Evolutionary conservation across 2,888 invertebrate species (phyloP), one percentile per base, ranked within the genome.

Genomic region (Slavum lentiscoides): DNA sequence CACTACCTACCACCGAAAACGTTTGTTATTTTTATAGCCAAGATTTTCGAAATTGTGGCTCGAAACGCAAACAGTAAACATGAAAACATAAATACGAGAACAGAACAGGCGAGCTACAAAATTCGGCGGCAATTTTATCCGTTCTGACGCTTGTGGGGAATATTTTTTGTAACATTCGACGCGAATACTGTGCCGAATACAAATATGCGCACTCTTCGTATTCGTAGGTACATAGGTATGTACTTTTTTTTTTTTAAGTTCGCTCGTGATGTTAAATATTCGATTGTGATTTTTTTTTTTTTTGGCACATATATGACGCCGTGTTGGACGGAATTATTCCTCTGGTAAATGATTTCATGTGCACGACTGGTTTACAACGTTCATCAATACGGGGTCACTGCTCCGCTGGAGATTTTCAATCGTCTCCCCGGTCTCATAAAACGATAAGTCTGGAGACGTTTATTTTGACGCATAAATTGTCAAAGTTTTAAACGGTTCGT

Each of bases 401-500:
- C 0, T 39, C 58, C 58, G 58, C 23, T 37, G n/a, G 23, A 7
- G 19, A 7, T 66, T n/a, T 39, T 66, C 58, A 9, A 2, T 67
- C n/a, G 23, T 23, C 30, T 30, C 30, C 30, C 4, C 30, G 30
- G 30, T 2, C 9, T 68, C 19, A 49, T 61, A 37, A 69, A 69
- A 76, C 23, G 23, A 68, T 59, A 43, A 49, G 61, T 53, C n/a
- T n/a, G 17, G 11, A 37, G 49, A 61, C 21, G 30, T 53, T 53
- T 21, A 17, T 62, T 69, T 62, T 39, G 21, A 15, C 17, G 37
- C 21, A 77, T 62, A 62, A 77, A 70, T 53, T 62, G 49, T 61
- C 37, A 37, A 77, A 55, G 69, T 68, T 70, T 69, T 61, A 62
- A 69, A 61, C 37, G 30, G 69, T 77, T 39, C 53, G 53, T 61